Evolutionary conservation across 35 echinoderm and acorn worm genomes (phyloP), one percentile per base, ranked within the genome.

Genomic region (Strongylocentrotus purpuratus): DNA sequence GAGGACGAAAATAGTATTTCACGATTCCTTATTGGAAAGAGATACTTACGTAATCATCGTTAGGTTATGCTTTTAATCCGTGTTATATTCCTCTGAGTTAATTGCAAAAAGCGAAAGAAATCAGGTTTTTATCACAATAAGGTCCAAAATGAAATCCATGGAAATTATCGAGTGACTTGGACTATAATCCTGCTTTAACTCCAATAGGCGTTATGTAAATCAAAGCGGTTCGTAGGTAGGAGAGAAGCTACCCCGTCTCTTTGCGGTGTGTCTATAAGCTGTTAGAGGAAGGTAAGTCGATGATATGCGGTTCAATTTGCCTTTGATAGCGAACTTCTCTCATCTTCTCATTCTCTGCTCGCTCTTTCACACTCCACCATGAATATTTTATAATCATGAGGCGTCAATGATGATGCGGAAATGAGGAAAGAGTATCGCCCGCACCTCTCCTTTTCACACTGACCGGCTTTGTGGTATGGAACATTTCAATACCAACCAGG

Each of bases 331-430:
- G 65, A 78, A 78, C 22, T 78, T 78, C 65, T 8, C 65, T 78
- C 65, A 28, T 78, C 65, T 28, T 78, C 65, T 71, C 61, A 25
- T n/a, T n/a, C 20, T 78, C 20, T n/a, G 20, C 65, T 78, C 65
- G 20, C 65, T 78, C 65, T 78, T 78, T 7, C 65, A 78, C 65
- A 7, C 22, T 78, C 65, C 20, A 78, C 20, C 0, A 78, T 78
- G 65, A n/a, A 78, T 78, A 78, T 78, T 78, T 78, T 78, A 78
- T 78, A 78, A 78, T 78, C 65, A 78, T n/a, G 22, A 78, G 18
- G 65, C 65, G 65, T 78, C 65, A 18, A 78, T 78, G 65, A 78
- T 78, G 65, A 78, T 78, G 65, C 50, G 50, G 50, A 55, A 55
- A 55, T 55, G 50, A 55, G 50, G 15, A 9, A 55, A 41, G 50